phyloP scores from a whole-genome alignment of 2,113 vertebrate species.

The Salvator merianae region DNA sequence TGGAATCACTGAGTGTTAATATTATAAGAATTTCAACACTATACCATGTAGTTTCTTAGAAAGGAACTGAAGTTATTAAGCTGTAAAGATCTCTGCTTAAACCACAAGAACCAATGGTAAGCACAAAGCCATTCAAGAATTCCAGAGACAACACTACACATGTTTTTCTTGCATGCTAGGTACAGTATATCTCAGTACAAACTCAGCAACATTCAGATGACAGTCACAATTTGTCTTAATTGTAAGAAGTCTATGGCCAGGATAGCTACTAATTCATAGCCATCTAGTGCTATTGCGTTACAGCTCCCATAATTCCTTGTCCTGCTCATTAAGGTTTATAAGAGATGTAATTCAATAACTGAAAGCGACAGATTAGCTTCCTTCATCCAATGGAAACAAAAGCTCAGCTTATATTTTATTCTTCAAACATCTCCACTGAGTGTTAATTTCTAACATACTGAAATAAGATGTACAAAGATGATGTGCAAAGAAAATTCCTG shows the following conservation, averaged over 20 bases:
- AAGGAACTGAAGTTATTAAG: conserved; percentile 57
- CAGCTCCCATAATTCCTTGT: too few species aligned
- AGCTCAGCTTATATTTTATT: not conserved
- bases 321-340: too few species aligned
- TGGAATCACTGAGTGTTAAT: not conserved
- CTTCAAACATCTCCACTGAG: not conserved
- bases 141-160: conserved; percentile 42
- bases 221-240: conserved; percentile 12
- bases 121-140: conserved; percentile 59
- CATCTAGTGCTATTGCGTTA: too few species aligned
- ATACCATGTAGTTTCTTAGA: conserved; percentile 39
- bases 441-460: not conserved
- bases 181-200: conserved; percentile 41
- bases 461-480: not conserved
- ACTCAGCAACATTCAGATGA: conserved; percentile 11
- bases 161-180: conserved; percentile 42
- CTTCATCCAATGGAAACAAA: conserved; percentile 30
- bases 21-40: not conserved
- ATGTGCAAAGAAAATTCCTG: conserved; percentile 9
- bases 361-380: too few species aligned
- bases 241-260: not conserved
- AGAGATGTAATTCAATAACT: too few species aligned
- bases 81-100: conserved; percentile 44
- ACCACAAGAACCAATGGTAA: conserved; percentile 54
- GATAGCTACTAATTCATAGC: too few species aligned